A percentile compares a stretch with the other conserved stretches of the same genome.
phyloP scores from a whole-genome alignment of 2,888 invertebrate genomes.

The Melipona beecheii region DNA sequence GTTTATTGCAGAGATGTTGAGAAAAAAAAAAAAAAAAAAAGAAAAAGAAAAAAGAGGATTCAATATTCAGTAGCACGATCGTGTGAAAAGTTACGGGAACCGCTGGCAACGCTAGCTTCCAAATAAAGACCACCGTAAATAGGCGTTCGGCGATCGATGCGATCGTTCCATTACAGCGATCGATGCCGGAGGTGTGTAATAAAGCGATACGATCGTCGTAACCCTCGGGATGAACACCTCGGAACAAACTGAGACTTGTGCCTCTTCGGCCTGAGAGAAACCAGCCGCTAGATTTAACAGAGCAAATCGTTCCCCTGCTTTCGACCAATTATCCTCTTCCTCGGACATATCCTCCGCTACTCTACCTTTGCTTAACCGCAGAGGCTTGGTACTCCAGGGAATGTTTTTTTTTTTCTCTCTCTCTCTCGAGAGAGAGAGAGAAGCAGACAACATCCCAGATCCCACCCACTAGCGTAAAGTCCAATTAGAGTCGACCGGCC shows the following conservation, averaged over 20 bases:
- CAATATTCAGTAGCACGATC: background rate
- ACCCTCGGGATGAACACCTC: conserved; percentile 51
- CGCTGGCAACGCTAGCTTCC: conserved; percentile 38
- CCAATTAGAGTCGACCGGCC: conserved; percentile 81
- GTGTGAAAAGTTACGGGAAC: conserved; percentile 45
- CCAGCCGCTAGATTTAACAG: conserved; percentile 57
- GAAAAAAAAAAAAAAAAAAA: no score
- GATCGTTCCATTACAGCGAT: conserved; percentile 63
- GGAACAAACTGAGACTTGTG: conserved; percentile 34
- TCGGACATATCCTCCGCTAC: conserved; percentile 30
- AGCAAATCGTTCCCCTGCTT: conserved; percentile 63
- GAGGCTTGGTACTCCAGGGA: background rate
- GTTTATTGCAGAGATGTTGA: no score
- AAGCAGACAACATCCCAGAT: conserved; percentile 67
- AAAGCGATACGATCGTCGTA: conserved; percentile 60
- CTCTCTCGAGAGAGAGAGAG: background rate
- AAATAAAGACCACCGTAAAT: conserved; percentile 49
- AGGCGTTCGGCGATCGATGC: conserved; percentile 50
- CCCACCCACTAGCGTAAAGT: conserved; percentile 80
- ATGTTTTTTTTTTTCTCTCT: conserved; percentile 22
- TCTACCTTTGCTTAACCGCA: background rate
- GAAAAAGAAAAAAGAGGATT: no score
- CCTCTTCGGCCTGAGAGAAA: conserved; percentile 27
- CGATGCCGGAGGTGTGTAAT: conserved; percentile 51
- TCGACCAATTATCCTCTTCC: conserved; percentile 65